phyloP scores from a whole-genome alignment of 2,797 vertebrate genomes.

The Peromyscus aztecus region DNA sequence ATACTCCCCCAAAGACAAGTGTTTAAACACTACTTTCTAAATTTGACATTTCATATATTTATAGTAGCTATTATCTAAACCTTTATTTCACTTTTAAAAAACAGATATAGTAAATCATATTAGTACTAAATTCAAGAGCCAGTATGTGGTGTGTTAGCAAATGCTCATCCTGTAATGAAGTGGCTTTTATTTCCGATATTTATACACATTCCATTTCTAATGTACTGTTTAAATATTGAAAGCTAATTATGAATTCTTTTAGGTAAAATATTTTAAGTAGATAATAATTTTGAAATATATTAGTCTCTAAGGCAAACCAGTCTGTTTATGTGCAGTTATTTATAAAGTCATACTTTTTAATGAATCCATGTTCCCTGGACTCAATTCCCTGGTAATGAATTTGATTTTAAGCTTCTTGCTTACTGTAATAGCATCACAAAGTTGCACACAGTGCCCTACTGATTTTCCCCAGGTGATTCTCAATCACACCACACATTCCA shows the following conservation, averaged over 20 bases:
- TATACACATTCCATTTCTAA: constrained; percentile 82
- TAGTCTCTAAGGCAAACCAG: constrained; percentile 79
- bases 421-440: constrained; percentile 62
- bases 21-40: constrained; percentile 83
- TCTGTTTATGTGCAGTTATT: constrained; percentile 81
- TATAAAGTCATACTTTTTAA: constrained; percentile 83
- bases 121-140: constrained; percentile 80
- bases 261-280: constrained; percentile 83
- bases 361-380: constrained; percentile 76
- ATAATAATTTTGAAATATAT: constrained; percentile 83
- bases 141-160: constrained; percentile 77
- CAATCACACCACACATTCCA: not conserved
- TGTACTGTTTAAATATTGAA: constrained; percentile 82
- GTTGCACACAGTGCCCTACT: not conserved
- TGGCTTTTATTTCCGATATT: constrained; percentile 79
- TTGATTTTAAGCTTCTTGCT: constrained; percentile 77
- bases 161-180: constrained; percentile 74
- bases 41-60: constrained; percentile 81
- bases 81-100: constrained; percentile 76
- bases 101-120: constrained; percentile 69
- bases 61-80: constrained; percentile 83
- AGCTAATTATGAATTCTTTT: constrained; percentile 82
- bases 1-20: constrained; percentile 83
- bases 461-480: constrained; percentile 58
- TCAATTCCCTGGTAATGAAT: constrained; percentile 80